Evolutionary conservation across 2,888 invertebrate genomes (phyloP), one percentile per base, ranked within the genome.

Genomic region (Habroteleia sp.): DNA sequence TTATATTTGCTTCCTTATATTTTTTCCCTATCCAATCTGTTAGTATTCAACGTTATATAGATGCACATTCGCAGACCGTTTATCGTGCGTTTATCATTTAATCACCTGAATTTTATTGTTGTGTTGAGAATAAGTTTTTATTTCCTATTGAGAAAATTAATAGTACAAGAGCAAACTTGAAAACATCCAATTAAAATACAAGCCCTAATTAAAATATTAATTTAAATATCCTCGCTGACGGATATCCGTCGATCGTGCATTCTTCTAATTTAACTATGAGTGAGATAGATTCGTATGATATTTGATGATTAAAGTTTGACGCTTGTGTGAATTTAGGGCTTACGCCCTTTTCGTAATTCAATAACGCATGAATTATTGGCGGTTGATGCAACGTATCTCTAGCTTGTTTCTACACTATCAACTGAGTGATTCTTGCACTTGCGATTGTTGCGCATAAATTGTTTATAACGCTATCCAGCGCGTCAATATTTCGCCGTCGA

Each of bases 381-480:
- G n/a, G 14, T 3, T 20, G 5, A 35, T 2, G 35, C 14, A 33
- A 56, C 42, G 16, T n/a, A n/a, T n/a, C n/a, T n/a, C 4, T 11
- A 13, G 10, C 17, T 7, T 35, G 8, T 17, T n/a, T 6, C 54
- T 11, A 17, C 3, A 16, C 17, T 8, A 20, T 3, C 39, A 33
- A 5, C 11, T 31, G 48, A 10, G 17, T 11, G 41, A 50, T 50
- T 63, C 63, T 63, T 27, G 25, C 31, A 5, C 46, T 46, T 31
- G 48, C 10, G 41, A 63, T 63, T 63, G 63, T 50, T 46, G 60
- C 33, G 27, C 41, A 31, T 63, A 63, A 63, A 50, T 63, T 63
- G 63, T 63, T 63, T 29, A 63, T 63, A 46, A 46, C 27, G 29
- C 33, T 50, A 50, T 41, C 10, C 63, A 16, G 50, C 50, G 41